Percentiles rank a stretch among this genome's conserved stretches.
Evolutionary conservation across 2,113 vertebrate species (phyloP).

Genomic region (Sorex fumeus): DNA sequence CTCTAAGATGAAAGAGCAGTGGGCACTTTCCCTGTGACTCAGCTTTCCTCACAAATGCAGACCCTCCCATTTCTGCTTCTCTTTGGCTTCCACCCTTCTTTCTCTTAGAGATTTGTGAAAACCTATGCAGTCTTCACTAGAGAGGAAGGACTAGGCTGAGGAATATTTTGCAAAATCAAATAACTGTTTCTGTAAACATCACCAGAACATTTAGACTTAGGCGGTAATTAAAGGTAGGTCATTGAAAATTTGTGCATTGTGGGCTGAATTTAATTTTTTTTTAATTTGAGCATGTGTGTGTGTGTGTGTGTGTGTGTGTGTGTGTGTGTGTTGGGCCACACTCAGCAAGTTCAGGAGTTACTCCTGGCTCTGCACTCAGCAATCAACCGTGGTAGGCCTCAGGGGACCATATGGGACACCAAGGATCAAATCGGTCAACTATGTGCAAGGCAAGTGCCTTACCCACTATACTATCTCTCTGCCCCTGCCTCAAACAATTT

Average conservation of each 20-base stretch:
- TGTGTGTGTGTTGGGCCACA: no score
- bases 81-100: conserved; percentile 23
- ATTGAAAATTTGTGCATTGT: no score
- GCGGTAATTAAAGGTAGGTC: background rate
- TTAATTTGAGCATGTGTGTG: background rate
- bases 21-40: background rate
- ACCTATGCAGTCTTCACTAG: background rate
- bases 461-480: background rate
- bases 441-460: no score
- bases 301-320: no score
- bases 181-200: background rate
- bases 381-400: no score
- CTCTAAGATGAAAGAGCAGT: background rate
- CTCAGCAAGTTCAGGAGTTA: no score
- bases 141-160: background rate
- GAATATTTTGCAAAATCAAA: conserved; percentile 50
- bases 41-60: background rate
- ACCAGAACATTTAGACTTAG: background rate
- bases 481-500: background rate
- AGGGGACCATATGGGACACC: no score
- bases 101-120: background rate
- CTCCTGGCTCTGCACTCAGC: no score
- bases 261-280: background rate
- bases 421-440: no score
- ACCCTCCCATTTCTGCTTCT: background rate